These are phyloP conservation scores for Mionectes olivaceus DNA, from an alignment of 2,797 vertebrate species.

Conservation along the genomic window DNA sequence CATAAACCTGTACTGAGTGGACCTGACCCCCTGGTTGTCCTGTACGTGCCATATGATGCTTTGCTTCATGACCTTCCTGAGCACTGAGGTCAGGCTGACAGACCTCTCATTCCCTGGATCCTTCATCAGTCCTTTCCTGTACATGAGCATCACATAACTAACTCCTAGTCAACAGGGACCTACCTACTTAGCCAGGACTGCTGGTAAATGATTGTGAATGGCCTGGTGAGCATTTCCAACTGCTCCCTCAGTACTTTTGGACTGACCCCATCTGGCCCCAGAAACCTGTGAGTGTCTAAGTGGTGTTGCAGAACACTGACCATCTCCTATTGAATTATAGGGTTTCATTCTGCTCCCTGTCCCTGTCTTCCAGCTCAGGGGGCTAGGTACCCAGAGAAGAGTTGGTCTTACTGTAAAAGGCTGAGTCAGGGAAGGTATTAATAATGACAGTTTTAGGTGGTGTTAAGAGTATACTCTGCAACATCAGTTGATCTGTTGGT, in stretches of 20 bases:
- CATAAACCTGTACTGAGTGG: background rate
- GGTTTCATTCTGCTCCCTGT: background rate
- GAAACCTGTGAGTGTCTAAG: background rate
- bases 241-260: background rate
- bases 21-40: background rate
- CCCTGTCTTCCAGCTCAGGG: background rate
- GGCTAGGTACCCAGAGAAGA: background rate
- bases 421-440: background rate
- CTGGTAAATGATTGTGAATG: background rate
- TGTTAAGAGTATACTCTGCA: background rate
- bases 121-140: background rate
- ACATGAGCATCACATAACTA: background rate
- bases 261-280: background rate
- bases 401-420: background rate
- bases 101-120: background rate
- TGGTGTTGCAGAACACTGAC: background rate
- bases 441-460: background rate
- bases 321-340: background rate
- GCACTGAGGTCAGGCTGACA: background rate
- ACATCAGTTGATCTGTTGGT: background rate
- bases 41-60: background rate
- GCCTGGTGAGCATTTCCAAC: background rate
- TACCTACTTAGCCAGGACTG: background rate
- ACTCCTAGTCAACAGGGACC: background rate
- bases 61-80: background rate